These are phyloP conservation scores for Parotocinclus haroldoi DNA, from an alignment of 2,797 vertebrate species.

Conservation along the genomic window DNA sequence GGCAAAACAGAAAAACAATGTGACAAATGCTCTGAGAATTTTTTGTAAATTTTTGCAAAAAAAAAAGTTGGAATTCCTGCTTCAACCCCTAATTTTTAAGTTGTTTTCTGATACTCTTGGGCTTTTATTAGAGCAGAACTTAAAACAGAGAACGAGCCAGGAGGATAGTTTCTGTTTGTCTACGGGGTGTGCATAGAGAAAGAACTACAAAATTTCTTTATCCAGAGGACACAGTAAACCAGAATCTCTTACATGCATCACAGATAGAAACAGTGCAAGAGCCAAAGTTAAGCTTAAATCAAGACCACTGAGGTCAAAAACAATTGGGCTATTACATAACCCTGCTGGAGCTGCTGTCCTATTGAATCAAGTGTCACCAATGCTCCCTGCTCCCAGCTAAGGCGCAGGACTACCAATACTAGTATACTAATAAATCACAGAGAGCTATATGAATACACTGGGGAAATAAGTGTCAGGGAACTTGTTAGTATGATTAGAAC, in stretches of 20 bases:
- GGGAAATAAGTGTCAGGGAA: too few species aligned
- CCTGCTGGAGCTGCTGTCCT: neutral
- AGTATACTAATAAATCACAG: too few species aligned
- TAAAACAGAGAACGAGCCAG: slow-evolving; percentile 12
- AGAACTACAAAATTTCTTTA: slow-evolving; percentile 37
- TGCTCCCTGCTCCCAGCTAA: neutral
- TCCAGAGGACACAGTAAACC: slow-evolving; percentile 12
- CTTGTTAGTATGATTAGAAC: too few species aligned
- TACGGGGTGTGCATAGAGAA: slow-evolving; percentile 21
- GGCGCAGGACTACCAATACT: too few species aligned
- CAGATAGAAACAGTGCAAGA: slow-evolving; percentile 4
- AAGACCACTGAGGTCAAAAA: slow-evolving; percentile 4
- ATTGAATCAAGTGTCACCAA: slow-evolving; percentile 13
- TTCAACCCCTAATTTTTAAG: slow-evolving; percentile 6
- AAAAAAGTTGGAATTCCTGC: neutral
- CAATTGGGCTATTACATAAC: slow-evolving; percentile 34
- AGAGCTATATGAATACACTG: too few species aligned
- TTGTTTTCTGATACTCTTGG: neutral
- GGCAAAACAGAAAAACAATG: slow-evolving; percentile 1
- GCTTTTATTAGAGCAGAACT: slow-evolving; percentile 1
- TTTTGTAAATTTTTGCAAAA: slow-evolving; percentile 1
- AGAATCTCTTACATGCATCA: slow-evolving; percentile 11
- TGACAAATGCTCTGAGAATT: neutral
- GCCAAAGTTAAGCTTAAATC: slow-evolving; percentile 26
- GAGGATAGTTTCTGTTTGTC: slow-evolving; percentile 9